Base-by-base conservation (phyloP, 2,888 invertebrate genomes). In the Thumatha senex region DNA sequence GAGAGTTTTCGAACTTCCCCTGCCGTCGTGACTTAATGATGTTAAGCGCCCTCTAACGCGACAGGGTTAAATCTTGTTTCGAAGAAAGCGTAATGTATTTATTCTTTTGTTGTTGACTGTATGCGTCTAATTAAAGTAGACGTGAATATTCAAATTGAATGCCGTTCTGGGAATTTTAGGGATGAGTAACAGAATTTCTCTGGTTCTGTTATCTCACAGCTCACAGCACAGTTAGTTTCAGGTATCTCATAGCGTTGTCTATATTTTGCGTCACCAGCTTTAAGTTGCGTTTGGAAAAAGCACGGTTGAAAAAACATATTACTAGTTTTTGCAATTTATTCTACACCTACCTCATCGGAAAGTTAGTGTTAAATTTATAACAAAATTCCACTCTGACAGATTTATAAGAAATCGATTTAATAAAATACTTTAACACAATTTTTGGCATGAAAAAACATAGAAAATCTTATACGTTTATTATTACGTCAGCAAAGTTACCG, bases 91-190 rank as follows among this genome's bases (percentile, higher is more conserved):
- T 67, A 63, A 72, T 68, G 69, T 67, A n/a, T n/a, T n/a, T n/a
- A n/a, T n/a, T n/a, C n/a, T n/a, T n/a, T n/a, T n/a, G n/a, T n/a
- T n/a, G n/a, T n/a, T n/a, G n/a, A n/a, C n/a, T n/a, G n/a, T n/a
- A n/a, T n/a, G n/a, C n/a, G n/a, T n/a, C n/a, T 67, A 68, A 76
- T 73, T 68, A 74, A 72, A 63, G 72, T 68, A 66, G 61, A 67
- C 67, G 69, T 71, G 68, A 74, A 77, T 72, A 75, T 66, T 67
- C 65, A 70, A 67, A 68, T 56, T 57, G 59, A 57, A 62, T 41
- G 56, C 61, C 48, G 61, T 65, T 72, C 58, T 59, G 52, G 44
- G 44, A 67, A 72, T 61, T 73, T 63, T n/a, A n/a, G 56, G 53
- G 60, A 67, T 67, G 71, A 69, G 55, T 67, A 60, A 48, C 45